Base-by-base conservation (phyloP, 2,113 vertebrate species). In the Alethe castanea region DNA sequence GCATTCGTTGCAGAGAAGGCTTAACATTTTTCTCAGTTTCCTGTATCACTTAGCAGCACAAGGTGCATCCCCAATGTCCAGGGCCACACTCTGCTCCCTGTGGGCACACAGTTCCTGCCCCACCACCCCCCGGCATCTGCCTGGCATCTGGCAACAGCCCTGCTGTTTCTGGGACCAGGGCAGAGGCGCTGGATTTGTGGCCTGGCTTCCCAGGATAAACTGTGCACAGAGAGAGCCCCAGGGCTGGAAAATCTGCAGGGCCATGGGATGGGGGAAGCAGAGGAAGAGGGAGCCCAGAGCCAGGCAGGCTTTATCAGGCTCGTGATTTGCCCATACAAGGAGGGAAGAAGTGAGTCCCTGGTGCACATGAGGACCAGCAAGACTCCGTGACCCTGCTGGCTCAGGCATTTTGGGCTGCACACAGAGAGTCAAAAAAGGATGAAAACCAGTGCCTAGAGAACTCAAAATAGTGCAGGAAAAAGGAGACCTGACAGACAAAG, bases 341-440 rank as follows among this genome's bases (percentile, higher is more conserved):
- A 94, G 61, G 67, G 71, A 88, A 93, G 61, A 66, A 86, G 60
- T 3, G 33, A 78, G 73, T 40, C 36, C 50, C 77, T 71, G 35
- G 20, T 88, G 44, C 59, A 80, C 45, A 54, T 0, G 1, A 91
- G 36, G 61, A 89, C 74, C 74, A 82, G 54, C 0, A 0, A 93
- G 74, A 65, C 64, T 84, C 72, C 7, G 73, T 16, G 9, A 95
- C 59, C 38, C 62, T 87, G 61, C 73, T 91, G 73, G 87, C 78
- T 95, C 61, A 61, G 73, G 81, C 59, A 0, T 64, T 69, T 61
- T 57, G 40, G 91, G 82, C 88, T 86, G 71, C 60, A 52, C 62
- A 22, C 6, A 86, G 57, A 90, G 6, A 86, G 78, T 90, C 90
- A 94, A 94, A 95, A 96, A 90, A 84, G 70, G 71, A 91, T 82